Evolutionary conservation across 2,888 invertebrate species (phyloP).

Genomic region (Podotricha telesiphe): DNA sequence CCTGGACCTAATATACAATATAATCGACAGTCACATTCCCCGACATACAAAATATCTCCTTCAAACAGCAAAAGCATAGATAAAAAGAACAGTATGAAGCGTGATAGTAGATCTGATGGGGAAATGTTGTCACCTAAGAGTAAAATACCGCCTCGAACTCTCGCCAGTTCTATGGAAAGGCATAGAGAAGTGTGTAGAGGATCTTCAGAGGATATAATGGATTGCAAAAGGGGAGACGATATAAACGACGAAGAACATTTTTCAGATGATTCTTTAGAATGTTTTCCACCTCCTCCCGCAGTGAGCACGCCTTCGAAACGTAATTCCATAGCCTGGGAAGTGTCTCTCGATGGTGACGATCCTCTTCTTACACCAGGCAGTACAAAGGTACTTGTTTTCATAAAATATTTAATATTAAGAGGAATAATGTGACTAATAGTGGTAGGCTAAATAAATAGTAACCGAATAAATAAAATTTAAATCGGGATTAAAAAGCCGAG

Average conservation of each 20-base stretch:
- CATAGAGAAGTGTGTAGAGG: constrained; percentile 91
- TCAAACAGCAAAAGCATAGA: constrained; percentile 70
- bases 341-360: constrained; percentile 89
- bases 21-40: constrained; percentile 69
- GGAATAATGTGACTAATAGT: not conserved
- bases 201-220: constrained; percentile 77
- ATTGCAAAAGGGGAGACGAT: constrained; percentile 64
- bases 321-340: constrained; percentile 94
- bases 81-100: constrained; percentile 64
- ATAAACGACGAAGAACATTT: constrained; percentile 85
- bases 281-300: constrained; percentile 85
- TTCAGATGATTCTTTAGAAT: constrained; percentile 92
- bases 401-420: not conserved
- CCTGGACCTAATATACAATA: constrained; percentile 81
- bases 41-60: constrained; percentile 75
- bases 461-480: no score
- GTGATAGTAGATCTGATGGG: constrained; percentile 72
- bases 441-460: no score
- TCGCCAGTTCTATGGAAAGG: constrained; percentile 88
- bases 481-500: not conserved
- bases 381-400: constrained; percentile 79
- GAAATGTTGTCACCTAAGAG: constrained; percentile 75
- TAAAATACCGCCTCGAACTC: constrained; percentile 87
- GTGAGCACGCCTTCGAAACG: constrained; percentile 86
- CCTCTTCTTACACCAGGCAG: constrained; percentile 88